Percentiles rank a stretch among this genome's conserved stretches.
Evolutionary conservation across 1,140 invertebrate genomes (phyloP).

Genomic region (Heliothis subflexa): DNA sequence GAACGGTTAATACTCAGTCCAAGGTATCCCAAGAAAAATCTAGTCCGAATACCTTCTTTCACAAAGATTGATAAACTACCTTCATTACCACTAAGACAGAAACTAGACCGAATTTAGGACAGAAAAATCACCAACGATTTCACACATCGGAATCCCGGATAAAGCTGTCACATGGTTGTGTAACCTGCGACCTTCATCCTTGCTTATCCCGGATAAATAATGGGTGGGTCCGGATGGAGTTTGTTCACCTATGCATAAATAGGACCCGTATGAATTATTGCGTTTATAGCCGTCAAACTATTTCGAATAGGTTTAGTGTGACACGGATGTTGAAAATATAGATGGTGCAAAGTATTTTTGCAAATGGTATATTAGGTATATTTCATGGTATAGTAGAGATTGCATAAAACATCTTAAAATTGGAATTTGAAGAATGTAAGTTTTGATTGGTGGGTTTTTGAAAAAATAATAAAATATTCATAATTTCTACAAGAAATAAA

Average conservation of each 20-base stretch:
- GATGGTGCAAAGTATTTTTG: neutral
- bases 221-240: constrained; percentile 28
- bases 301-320: neutral
- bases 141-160: constrained; percentile 8
- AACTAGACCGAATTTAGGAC: neutral
- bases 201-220: constrained; percentile 44
- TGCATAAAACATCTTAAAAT: too few relatives aligned
- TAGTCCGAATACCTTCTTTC: neutral
- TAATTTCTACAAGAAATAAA: too few relatives aligned
- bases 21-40: too few relatives aligned
- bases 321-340: neutral
- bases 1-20: too few relatives aligned
- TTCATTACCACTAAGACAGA: neutral
- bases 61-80: neutral
- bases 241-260: constrained; percentile 40
- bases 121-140: constrained; percentile 40
- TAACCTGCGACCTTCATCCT: constrained; percentile 33
- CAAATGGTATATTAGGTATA: too few relatives aligned
- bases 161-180: constrained; percentile 19
- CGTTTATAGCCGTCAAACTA: neutral
- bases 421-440: too few relatives aligned
- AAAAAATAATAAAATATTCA: too few relatives aligned
- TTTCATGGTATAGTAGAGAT: too few relatives aligned
- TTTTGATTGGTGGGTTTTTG: too few relatives aligned
- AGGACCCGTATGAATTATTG: constrained; percentile 32